phyloP scores from a whole-genome alignment of 2,113 vertebrate species.

The Hiodon tergisus region DNA sequence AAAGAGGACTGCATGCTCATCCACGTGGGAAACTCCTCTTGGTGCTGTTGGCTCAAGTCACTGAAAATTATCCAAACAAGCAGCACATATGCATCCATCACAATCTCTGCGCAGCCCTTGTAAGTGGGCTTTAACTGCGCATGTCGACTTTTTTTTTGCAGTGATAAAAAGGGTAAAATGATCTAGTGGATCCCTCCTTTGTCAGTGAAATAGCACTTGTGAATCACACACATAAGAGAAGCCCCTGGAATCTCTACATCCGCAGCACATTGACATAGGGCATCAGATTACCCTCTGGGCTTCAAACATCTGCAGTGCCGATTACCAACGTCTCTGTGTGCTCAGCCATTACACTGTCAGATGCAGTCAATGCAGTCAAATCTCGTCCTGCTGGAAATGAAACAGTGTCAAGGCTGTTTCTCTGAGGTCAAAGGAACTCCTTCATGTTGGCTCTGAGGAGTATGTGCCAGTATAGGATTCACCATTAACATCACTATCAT shows the following conservation, averaged over 20 bases:
- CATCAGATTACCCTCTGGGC: slow-evolving; percentile 40
- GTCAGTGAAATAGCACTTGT: not conserved
- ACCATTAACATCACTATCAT: too few species aligned
- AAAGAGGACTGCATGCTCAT: slow-evolving; percentile 45
- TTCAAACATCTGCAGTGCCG: slow-evolving; percentile 63
- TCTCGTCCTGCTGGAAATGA: not conserved
- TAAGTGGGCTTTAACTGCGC: not conserved
- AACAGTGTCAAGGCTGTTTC: not conserved
- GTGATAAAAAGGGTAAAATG: not conserved
- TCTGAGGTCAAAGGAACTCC: too few species aligned
- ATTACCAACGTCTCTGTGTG: slow-evolving; percentile 27
- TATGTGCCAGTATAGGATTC: too few species aligned
- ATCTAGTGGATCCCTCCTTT: not conserved
- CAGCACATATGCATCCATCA: not conserved
- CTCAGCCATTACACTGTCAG: not conserved
- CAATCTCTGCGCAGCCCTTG: not conserved
- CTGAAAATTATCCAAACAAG: not conserved
- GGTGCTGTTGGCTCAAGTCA: slow-evolving; percentile 26
- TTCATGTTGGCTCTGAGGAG: too few species aligned
- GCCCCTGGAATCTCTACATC: not conserved
- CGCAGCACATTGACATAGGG: slow-evolving; percentile 8
- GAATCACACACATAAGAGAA: slow-evolving; percentile 11
- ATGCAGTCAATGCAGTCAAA: too few species aligned
- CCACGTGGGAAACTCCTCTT: slow-evolving; percentile 47
- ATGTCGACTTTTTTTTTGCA: not conserved